A percentile compares a stretch with the other conserved stretches of the same genome.
Conservation (phyloP, 2,888 invertebrate species). For the Apamea anceps region DNA sequence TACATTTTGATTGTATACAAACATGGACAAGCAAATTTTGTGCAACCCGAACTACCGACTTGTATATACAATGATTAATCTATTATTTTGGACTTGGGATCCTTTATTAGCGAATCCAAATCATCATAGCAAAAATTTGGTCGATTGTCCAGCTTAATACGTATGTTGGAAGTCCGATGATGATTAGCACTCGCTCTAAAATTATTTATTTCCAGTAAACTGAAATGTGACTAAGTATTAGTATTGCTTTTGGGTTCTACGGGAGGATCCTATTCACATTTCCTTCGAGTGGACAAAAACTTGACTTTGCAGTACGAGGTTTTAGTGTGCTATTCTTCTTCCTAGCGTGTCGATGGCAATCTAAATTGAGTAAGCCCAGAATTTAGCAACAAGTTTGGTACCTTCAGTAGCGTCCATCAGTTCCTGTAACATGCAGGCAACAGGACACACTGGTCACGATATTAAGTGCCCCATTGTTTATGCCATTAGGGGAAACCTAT, state of each 20-base stretch:
- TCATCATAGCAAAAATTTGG: not conserved
- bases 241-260: not conserved
- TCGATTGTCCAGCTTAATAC: not conserved
- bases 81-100: not conserved
- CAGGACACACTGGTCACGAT: not conserved
- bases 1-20: constrained; percentile 20
- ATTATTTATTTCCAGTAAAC: not conserved
- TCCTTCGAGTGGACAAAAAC: not conserved
- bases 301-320: not conserved
- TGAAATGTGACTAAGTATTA: not conserved
- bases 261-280: not conserved
- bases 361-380: not conserved
- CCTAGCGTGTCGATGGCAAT: too few species aligned
- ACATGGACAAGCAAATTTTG: not conserved
- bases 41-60: not conserved
- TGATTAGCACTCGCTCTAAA: not conserved
- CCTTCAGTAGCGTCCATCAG: not conserved
- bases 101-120: not conserved
- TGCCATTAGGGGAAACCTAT: not conserved
- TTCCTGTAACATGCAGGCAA: not conserved
- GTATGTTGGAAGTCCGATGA: not conserved
- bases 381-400: not conserved
- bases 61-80: constrained; percentile 2
- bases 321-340: not conserved
- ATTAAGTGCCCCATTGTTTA: not conserved